Conservation (phyloP, 2,888 invertebrate species). For the Ptychoptera contaminata region DNA sequence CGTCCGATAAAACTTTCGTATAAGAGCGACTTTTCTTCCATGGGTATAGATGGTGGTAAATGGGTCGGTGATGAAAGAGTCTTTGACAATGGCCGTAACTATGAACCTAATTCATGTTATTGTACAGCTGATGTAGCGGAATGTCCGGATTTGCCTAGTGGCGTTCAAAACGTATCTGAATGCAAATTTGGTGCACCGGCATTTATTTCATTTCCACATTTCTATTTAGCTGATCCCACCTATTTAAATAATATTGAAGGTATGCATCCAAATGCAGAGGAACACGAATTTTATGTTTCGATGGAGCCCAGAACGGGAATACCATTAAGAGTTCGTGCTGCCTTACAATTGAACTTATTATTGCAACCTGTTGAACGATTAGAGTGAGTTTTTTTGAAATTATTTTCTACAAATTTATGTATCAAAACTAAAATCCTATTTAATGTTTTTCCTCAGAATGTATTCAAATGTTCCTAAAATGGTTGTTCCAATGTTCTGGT, state of each 20-base stretch:
- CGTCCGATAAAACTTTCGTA: conserved; percentile 38
- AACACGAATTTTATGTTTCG: conserved; percentile 48
- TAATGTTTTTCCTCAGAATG: conserved; percentile 31
- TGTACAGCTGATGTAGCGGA: conserved; percentile 33
- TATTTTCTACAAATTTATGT: not conserved
- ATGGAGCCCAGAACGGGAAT: conserved; percentile 65
- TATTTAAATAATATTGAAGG: conserved; percentile 49
- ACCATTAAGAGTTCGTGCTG: conserved; percentile 56
- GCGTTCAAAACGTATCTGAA: conserved; percentile 53
- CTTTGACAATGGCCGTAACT: conserved; percentile 55
- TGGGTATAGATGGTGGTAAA: conserved; percentile 21
- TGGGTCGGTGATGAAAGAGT: conserved; percentile 41
- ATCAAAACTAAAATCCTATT: no score
- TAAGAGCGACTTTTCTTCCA: conserved; percentile 13
- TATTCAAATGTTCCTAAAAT: conserved; percentile 33
- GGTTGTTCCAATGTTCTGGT: conserved; percentile 61
- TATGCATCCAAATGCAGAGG: conserved; percentile 42
- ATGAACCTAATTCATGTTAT: conserved; percentile 49
- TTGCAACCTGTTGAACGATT: conserved; percentile 1
- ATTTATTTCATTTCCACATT: conserved; percentile 69
- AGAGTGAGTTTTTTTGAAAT: conserved; percentile 1
- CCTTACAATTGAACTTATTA: conserved; percentile 57
- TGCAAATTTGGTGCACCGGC: conserved; percentile 72
- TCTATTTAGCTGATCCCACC: conserved; percentile 51
- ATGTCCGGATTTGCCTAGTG: conserved; percentile 36